Evolutionary conservation across 2,797 vertebrate genomes (phyloP).

Genomic region (Oryzias dopingdopingensis): DNA sequence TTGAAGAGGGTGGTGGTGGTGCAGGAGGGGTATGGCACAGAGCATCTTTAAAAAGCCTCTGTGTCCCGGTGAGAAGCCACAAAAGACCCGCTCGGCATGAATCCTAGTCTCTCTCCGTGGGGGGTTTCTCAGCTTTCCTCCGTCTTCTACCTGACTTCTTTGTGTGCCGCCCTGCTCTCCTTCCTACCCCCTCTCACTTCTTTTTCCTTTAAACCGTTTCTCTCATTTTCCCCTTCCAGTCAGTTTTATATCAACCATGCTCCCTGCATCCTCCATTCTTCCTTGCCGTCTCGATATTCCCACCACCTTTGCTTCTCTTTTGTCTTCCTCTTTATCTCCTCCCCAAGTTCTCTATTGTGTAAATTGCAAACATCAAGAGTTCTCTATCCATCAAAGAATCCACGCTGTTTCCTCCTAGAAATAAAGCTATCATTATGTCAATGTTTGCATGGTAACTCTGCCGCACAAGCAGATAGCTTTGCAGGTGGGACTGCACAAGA

Average conservation of each 20-base stretch:
- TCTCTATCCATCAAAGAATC: constrained; percentile 53
- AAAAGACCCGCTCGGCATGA: constrained; percentile 53
- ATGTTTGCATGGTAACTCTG: constrained; percentile 50
- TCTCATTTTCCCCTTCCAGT: constrained; percentile 39
- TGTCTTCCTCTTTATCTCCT: constrained; percentile 23
- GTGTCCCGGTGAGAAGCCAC: constrained; percentile 56
- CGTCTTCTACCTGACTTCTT: constrained; percentile 27
- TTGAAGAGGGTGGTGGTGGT: constrained; percentile 50
- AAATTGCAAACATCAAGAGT: constrained; percentile 55
- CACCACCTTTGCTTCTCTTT: constrained; percentile 15
- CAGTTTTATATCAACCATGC: constrained; percentile 44
- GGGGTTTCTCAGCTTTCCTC: constrained; percentile 43
- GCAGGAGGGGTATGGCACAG: constrained; percentile 34
- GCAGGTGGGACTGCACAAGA: constrained; percentile 29
- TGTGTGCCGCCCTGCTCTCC: constrained; percentile 16
- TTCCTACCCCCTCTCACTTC: constrained; percentile 13
- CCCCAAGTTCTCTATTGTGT: constrained; percentile 42
- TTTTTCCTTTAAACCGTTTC: constrained; percentile 42
- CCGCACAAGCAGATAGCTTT: constrained; percentile 49
- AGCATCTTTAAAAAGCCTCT: constrained; percentile 67
- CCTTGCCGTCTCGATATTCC: constrained; percentile 32
- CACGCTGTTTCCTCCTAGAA: constrained; percentile 49
- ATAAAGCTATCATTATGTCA: constrained; percentile 49
- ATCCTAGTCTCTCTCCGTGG: constrained; percentile 47
- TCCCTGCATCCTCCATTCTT: constrained; percentile 23